phyloP scores from a whole-genome alignment of 2,888 invertebrate genomes.

The Latrodectus elegans region DNA sequence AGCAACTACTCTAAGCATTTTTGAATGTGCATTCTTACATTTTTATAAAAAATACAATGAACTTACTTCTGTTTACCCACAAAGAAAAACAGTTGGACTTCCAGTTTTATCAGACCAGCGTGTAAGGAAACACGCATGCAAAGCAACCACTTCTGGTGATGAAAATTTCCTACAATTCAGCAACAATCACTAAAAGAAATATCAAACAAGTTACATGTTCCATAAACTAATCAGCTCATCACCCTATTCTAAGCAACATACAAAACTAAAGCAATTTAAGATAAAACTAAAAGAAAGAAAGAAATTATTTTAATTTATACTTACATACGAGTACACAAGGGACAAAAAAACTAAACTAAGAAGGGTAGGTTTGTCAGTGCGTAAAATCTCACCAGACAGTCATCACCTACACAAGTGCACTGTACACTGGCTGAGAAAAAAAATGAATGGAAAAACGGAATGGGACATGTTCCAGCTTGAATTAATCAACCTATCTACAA shows the following conservation, averaged over 20 bases:
- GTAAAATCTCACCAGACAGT: too few species aligned
- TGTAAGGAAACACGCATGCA: slow-evolving; percentile 69
- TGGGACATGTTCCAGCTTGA: too few species aligned
- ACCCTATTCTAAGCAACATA: slow-evolving; percentile 50
- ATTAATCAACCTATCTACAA: too few species aligned
- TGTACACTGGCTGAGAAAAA: too few species aligned
- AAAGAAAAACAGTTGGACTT: neutral
- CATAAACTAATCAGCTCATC: slow-evolving; percentile 53
- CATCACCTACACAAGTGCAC: too few species aligned
- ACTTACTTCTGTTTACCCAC: slow-evolving; percentile 32
- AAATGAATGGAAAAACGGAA: too few species aligned
- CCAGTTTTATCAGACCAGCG: slow-evolving; percentile 48
- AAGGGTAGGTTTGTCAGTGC: too few species aligned
- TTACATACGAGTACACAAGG: too few species aligned
- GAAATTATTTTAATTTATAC: neutral
- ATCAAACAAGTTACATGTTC: slow-evolving; percentile 68
- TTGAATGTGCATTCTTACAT: too few species aligned
- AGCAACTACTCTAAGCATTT: too few species aligned
- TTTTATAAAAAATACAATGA: neutral
- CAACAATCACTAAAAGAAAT: slow-evolving; percentile 70
- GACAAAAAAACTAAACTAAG: too few species aligned
- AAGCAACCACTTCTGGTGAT: slow-evolving; percentile 66
- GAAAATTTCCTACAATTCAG: slow-evolving; percentile 67
- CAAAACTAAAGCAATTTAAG: slow-evolving; percentile 53
- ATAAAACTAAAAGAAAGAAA: slow-evolving; percentile 45